These are phyloP conservation scores for Neodontobutis hainanensis DNA, from an alignment of 2,113 vertebrate genomes.

Conservation along the genomic window DNA sequence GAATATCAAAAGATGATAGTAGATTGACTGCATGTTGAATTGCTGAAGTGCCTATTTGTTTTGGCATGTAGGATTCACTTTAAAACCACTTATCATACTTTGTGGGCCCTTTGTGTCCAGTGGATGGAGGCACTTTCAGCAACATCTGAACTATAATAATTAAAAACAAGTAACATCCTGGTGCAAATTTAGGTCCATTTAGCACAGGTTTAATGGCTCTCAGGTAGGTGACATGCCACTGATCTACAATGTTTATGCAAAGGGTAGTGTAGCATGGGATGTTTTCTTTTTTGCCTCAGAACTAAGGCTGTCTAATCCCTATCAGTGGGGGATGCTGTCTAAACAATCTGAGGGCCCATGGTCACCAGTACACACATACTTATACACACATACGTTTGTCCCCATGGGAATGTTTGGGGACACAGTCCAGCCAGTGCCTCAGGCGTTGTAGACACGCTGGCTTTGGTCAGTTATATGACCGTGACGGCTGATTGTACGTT, in stretches of 20 bases:
- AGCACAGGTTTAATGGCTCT: slow-evolving; percentile 7
- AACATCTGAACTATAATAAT: too few species aligned
- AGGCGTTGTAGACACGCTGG: slow-evolving; percentile 58
- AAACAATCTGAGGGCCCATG: slow-evolving; percentile 70
- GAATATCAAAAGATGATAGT: background rate
- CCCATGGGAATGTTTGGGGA: slow-evolving; percentile 74
- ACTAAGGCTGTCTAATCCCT: slow-evolving; percentile 70
- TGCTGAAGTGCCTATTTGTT: background rate
- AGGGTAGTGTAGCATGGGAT: slow-evolving; percentile 65
- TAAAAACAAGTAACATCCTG: too few species aligned
- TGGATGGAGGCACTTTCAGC: too few species aligned
- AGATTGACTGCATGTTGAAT: background rate
- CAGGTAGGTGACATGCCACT: slow-evolving; percentile 47
- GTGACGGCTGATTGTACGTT: slow-evolving; percentile 34
- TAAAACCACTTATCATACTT: too few species aligned
- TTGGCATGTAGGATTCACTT: background rate
- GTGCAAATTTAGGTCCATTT: background rate
- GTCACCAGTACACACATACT: slow-evolving; percentile 33
- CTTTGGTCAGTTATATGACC: slow-evolving; percentile 70
- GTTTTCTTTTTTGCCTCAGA: slow-evolving; percentile 76
- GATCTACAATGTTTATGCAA: slow-evolving; percentile 66
- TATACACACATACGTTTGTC: slow-evolving; percentile 43
- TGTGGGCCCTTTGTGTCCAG: too few species aligned
- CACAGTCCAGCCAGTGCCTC: slow-evolving; percentile 51
- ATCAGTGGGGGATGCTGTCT: slow-evolving; percentile 69